Evolutionary conservation across 2,888 invertebrate species (phyloP).

Genomic region (Phyto melanocephala): DNA sequence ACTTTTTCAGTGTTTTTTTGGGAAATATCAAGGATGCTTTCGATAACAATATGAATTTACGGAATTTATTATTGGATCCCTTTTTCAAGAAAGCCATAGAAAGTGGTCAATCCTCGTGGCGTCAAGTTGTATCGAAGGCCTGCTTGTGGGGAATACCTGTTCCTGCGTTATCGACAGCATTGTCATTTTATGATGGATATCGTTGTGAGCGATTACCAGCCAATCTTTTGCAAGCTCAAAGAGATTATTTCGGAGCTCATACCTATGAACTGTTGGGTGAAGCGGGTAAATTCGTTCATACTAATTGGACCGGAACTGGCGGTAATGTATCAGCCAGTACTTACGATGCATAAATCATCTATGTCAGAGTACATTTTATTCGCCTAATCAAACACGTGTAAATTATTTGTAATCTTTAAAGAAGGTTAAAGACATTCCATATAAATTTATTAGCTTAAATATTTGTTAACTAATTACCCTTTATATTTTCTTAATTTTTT

Average conservation of each 20-base stretch:
- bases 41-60: slow-evolving; percentile 90
- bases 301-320: slow-evolving; percentile 99
- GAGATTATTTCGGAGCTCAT: slow-evolving; percentile 99
- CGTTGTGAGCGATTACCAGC: slow-evolving; percentile 92
- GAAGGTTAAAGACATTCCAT: too few species aligned
- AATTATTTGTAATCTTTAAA: too few species aligned
- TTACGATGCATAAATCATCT: slow-evolving; percentile 84
- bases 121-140: slow-evolving; percentile 87
- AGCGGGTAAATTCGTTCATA: slow-evolving; percentile 95
- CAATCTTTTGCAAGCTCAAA: slow-evolving; percentile 96
- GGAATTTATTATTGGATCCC: slow-evolving; percentile 93
- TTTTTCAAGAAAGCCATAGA: slow-evolving; percentile 94
- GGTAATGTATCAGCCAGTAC: slow-evolving; percentile 97
- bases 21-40: slow-evolving; percentile 96
- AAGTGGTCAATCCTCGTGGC: slow-evolving; percentile 90
- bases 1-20: slow-evolving; percentile 85
- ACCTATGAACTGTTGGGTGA: slow-evolving; percentile 94
- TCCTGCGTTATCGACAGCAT: slow-evolving; percentile 94
- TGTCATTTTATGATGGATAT: slow-evolving; percentile 98
- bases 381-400: not conserved
- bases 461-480: too few species aligned
- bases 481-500: too few species aligned
- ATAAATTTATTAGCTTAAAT: not conserved
- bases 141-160: slow-evolving; percentile 92
- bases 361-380: not conserved